phyloP scores from a whole-genome alignment of 2,113 vertebrate species.

The Charina bottae region DNA sequence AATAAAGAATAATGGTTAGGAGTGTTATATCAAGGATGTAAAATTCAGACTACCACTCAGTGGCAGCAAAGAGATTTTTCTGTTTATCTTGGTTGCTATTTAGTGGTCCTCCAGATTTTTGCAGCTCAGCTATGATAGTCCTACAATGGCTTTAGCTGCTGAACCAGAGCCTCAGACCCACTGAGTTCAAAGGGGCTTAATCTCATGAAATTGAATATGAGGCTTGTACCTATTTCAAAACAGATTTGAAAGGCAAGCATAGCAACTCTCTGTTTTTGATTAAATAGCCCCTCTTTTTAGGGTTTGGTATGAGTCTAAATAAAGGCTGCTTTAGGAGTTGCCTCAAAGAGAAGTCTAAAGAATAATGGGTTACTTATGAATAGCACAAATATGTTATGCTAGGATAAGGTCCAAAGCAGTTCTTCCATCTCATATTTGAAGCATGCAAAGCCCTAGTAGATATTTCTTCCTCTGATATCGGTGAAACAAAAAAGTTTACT shows the following conservation, averaged over 20 bases:
- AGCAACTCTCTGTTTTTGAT: neutral
- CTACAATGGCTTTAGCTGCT: neutral
- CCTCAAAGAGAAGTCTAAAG: neutral
- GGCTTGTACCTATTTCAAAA: neutral
- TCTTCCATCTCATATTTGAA: neutral
- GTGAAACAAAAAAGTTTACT: neutral
- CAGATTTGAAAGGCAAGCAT: neutral
- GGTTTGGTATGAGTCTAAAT: neutral
- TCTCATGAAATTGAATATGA: neutral
- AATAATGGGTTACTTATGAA: neutral
- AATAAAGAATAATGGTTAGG: neutral
- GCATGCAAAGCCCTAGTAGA: neutral
- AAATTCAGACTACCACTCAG: neutral
- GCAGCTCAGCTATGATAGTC: neutral
- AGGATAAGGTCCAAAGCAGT: neutral
- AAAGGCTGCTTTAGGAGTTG: neutral
- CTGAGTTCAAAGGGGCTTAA: neutral
- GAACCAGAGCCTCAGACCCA: neutral
- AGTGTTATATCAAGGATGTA: neutral
- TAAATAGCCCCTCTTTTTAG: neutral
- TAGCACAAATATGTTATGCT: neutral
- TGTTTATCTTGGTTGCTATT: neutral
- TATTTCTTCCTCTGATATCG: neutral
- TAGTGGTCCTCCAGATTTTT: neutral
- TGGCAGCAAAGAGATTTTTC: neutral